Conservation (phyloP, 2,888 invertebrate species). For the Cephus pulcher region DNA sequence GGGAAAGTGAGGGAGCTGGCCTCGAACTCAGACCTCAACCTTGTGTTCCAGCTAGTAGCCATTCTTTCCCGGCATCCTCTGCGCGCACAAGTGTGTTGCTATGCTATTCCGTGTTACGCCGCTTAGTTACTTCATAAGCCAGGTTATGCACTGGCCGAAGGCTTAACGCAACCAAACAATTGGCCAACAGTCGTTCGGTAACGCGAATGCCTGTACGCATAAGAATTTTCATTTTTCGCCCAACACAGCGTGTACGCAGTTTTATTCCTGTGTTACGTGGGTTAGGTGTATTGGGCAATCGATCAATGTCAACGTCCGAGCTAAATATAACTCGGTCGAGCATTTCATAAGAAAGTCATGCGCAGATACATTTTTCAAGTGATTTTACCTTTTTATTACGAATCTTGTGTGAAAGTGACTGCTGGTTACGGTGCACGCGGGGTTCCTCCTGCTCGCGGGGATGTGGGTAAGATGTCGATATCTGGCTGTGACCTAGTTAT, state of each 20-base stretch:
- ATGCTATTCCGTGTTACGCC: neutral
- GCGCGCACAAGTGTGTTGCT: neutral
- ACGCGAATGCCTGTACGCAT: neutral
- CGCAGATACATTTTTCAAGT: neutral
- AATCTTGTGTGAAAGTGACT: neutral
- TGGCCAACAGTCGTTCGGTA: neutral
- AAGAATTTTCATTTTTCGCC: neutral
- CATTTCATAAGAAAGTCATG: neutral
- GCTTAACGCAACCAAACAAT: neutral
- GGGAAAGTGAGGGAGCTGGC: constrained; percentile 63
- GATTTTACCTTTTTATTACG: neutral
- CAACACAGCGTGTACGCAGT: neutral
- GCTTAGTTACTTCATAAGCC: neutral
- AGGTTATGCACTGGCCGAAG: neutral
- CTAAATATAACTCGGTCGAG: neutral
- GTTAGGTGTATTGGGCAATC: neutral
- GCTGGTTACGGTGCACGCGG: neutral
- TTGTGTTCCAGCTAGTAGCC: constrained; percentile 41
- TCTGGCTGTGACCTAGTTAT: constrained; percentile 52
- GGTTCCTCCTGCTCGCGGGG: constrained; percentile 12
- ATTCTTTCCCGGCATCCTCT: neutral
- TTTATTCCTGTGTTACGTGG: neutral
- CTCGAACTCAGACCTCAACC: constrained; percentile 65
- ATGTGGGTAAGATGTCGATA: constrained; percentile 48
- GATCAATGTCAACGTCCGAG: neutral